phyloP scores from a whole-genome alignment of 1,140 invertebrate genomes.

The Bilobella aurantiaca region DNA sequence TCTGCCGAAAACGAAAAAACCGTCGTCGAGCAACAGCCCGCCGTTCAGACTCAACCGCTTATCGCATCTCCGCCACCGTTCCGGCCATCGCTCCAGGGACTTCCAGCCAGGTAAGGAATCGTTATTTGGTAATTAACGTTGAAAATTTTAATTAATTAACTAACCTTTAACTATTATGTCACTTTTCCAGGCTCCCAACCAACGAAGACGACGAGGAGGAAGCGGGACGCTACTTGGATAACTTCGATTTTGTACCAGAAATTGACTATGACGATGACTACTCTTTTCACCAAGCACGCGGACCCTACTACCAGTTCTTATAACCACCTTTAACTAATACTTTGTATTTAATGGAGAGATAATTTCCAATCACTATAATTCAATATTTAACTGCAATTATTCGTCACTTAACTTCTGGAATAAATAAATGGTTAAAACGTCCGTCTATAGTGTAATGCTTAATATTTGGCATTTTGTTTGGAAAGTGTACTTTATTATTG shows the following conservation, averaged over 20 bases:
- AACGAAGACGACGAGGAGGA: slow-evolving; percentile 8
- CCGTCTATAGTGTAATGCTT: too few species aligned
- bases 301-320: neutral
- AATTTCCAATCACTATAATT: too few species aligned
- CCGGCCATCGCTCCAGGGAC: neutral
- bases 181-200: neutral
- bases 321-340: neutral
- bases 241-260: neutral
- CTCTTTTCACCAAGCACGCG: neutral
- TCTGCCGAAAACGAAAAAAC: neutral
- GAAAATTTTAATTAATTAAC: neutral
- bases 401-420: too few species aligned
- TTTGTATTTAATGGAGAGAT: too few species aligned
- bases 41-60: neutral
- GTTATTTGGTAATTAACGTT: neutral
- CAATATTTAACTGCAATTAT: too few species aligned
- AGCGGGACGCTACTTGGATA: neutral
- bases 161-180: neutral
- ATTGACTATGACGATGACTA: neutral
- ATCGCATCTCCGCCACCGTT: neutral
- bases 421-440: too few species aligned
- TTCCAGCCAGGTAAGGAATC: neutral
- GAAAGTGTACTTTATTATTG: neutral
- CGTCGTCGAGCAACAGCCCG: neutral
- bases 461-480: neutral